A percentile compares a stretch with the other conserved stretches of the same genome.
Conservation (phyloP, 92 coral and sea anemone genomes). For the Scolanthus callimorphus region DNA sequence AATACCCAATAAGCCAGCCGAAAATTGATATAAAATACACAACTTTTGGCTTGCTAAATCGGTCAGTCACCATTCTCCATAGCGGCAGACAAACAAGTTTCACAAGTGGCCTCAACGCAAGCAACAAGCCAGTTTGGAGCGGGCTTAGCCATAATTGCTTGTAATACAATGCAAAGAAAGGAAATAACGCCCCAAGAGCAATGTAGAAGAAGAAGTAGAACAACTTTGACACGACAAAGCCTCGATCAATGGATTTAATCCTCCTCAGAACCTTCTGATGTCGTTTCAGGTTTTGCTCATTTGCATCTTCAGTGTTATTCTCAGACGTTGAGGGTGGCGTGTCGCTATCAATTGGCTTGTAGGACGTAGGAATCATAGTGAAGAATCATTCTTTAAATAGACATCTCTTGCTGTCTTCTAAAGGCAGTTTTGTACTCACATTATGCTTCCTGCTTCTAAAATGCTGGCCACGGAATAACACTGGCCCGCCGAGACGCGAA, state of each 20-base stretch:
- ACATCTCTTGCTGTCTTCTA: too few relatives aligned
- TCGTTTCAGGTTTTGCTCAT: too few relatives aligned
- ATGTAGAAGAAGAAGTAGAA: slow-evolving; percentile 88
- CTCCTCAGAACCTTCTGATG: too few relatives aligned
- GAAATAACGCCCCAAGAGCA: slow-evolving; percentile 76
- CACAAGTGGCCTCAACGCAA: slow-evolving; percentile 80
- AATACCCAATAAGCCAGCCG: slow-evolving; percentile 85
- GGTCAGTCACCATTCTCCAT: slow-evolving; percentile 84
- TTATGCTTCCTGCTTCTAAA: too few relatives aligned
- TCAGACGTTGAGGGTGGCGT: too few relatives aligned
- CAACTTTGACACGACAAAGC: slow-evolving; percentile 74
- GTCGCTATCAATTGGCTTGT: too few relatives aligned
- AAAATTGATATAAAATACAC: slow-evolving; percentile 84
- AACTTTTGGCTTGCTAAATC: slow-evolving; percentile 67
- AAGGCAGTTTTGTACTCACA: too few relatives aligned
- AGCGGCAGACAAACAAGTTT: slow-evolving; percentile 78
- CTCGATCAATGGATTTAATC: slow-evolving; percentile 59
- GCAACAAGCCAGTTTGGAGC: slow-evolving; percentile 71
- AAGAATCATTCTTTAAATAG: too few relatives aligned
- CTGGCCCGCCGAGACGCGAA: too few relatives aligned
- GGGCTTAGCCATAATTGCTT: slow-evolving; percentile 85
- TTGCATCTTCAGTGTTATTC: too few relatives aligned
- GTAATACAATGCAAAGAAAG: slow-evolving; percentile 77
- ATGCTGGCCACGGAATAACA: too few relatives aligned
- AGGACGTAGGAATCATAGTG: too few relatives aligned